Base-by-base conservation (phyloP, 2,113 vertebrate species). In the Hassar affinis region DNA sequence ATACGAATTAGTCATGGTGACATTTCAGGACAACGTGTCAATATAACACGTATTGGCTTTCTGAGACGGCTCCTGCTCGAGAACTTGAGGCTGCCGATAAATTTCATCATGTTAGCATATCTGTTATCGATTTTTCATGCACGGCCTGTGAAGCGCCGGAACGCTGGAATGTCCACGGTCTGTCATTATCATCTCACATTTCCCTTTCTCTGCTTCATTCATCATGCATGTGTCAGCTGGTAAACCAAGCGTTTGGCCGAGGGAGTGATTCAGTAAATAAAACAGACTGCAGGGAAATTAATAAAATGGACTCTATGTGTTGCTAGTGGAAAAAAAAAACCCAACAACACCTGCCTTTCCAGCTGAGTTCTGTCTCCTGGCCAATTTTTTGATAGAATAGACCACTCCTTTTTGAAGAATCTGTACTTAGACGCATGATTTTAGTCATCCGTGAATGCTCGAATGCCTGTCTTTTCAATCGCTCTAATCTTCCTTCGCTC, bases 41-140 rank as follows among this genome's bases (percentile, higher is more conserved):
- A 47, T 22, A 52, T 47, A 27, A 25, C 45, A 66, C 5, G 25
- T 57, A 38, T 61, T 22, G 74, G 61, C 9, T 76, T 62, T 30
- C 76, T 25, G 30, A 64, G 69, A n/a, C 7, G 2, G 20, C 35
- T 79, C 22, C 78, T 80, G 38, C 64, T 66, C 42, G 49, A 57
- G 54, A 47, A 85, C 75, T 76, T 62, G 57, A 47, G 54, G 27
- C 71, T 49, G 71, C 45, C 79, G 35, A 57, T 77, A 45, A 45
- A 56, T 77, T 77, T 66, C 17, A 76, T 42, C 49, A 77, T 80
- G 78, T 68, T 78, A 69, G 62, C 62, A 69, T 69, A 78, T 72
- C 47, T 42, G 56, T 14, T 20, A 80, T 84, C 1, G 61, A 80
- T 86, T 74, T 83, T 74, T 71, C 64, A 69, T 30, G 81, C 85